These are phyloP conservation scores for Lucilia cuprina DNA, from an alignment of 1,140 invertebrate species.

Conservation along the genomic window DNA sequence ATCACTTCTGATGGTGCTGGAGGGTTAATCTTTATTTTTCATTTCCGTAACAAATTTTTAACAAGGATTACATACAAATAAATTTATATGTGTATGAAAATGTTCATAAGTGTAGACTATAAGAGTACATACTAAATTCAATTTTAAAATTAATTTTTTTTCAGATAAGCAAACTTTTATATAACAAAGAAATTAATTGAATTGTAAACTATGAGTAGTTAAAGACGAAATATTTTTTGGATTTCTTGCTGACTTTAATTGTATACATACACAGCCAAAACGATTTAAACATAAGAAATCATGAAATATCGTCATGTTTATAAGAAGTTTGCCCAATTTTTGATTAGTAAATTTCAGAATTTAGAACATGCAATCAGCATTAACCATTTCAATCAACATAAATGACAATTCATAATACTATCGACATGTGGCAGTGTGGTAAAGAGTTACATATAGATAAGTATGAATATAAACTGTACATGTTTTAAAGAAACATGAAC, in stretches of 20 bases:
- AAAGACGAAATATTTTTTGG: neutral
- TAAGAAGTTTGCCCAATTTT: neutral
- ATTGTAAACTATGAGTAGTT: constrained; percentile 1
- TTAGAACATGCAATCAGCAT: neutral
- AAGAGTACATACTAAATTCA: neutral
- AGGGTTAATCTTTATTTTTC: too few relatives aligned
- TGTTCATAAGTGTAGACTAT: neutral
- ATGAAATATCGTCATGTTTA: neutral
- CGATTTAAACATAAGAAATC: neutral
- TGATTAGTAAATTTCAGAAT: constrained; percentile 3
- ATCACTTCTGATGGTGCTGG: too few relatives aligned
- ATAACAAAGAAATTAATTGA: neutral
- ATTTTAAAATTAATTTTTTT: neutral
- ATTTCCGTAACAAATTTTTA: too few relatives aligned
- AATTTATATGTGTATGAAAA: neutral
- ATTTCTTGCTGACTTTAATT: neutral
- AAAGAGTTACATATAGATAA: too few relatives aligned
- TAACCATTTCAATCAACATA: neutral
- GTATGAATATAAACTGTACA: too few relatives aligned
- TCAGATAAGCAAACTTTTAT: neutral
- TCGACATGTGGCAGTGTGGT: neutral
- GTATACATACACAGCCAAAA: neutral
- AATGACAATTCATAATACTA: neutral
- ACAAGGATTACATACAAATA: too few relatives aligned
- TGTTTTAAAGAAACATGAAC: too few relatives aligned